These are phyloP conservation scores for Andricus curvator DNA, from an alignment of 2,888 invertebrate species.

Conservation along the genomic window DNA sequence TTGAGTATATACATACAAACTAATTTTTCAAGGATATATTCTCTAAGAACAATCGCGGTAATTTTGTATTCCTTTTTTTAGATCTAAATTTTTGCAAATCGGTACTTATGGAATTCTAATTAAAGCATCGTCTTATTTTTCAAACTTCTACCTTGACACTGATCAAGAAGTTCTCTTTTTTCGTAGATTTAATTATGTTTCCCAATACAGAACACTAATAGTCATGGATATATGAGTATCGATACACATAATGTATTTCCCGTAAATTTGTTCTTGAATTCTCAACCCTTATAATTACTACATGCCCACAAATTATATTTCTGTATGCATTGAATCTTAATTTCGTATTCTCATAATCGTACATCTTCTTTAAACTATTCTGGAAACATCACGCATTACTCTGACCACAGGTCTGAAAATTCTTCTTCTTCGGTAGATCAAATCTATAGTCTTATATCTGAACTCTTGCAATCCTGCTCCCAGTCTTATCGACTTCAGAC, in stretches of 20 bases:
- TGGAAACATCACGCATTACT: neutral
- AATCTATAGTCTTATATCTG: neutral
- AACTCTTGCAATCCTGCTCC: neutral
- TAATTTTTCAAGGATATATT: neutral
- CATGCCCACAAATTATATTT: neutral
- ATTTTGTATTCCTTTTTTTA: neutral
- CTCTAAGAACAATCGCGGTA: neutral
- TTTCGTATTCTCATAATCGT: neutral
- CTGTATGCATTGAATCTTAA: neutral
- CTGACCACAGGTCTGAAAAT: neutral
- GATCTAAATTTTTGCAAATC: too few species aligned
- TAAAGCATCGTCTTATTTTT: too few species aligned
- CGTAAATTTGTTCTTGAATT: neutral
- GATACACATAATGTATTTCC: neutral
- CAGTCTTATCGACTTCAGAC: neutral
- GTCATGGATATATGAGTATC: too few species aligned
- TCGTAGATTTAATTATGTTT: too few species aligned
- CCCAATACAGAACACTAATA: too few species aligned
- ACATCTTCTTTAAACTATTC: neutral
- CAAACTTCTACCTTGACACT: neutral
- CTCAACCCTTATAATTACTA: neutral
- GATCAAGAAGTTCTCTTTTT: too few species aligned
- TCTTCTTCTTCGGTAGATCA: neutral
- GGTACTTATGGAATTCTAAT: too few species aligned
- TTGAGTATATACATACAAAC: neutral